These are phyloP conservation scores for Nysson spinosus DNA, from an alignment of 2,888 invertebrate species.

Conservation along the genomic window DNA sequence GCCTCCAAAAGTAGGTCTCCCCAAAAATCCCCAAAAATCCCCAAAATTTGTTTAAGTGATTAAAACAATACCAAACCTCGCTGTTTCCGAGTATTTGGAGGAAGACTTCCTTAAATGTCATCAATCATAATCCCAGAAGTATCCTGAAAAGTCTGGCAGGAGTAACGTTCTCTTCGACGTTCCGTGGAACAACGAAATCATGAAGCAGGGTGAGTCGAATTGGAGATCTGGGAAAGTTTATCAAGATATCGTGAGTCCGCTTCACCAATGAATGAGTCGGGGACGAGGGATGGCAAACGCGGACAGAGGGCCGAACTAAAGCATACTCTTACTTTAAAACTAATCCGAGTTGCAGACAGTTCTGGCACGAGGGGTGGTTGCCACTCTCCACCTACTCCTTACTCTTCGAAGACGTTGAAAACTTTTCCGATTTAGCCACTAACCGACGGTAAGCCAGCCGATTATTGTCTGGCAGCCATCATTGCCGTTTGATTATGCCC, in stretches of 20 bases:
- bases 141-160: background rate
- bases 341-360: slow-evolving; percentile 53
- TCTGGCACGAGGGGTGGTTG: slow-evolving; percentile 28
- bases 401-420: slow-evolving; percentile 20
- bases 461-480: slow-evolving; percentile 47
- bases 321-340: slow-evolving; percentile 48
- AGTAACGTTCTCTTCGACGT: background rate
- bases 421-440: slow-evolving; percentile 55
- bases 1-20: too few relatives aligned
- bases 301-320: slow-evolving; percentile 22
- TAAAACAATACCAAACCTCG: too few relatives aligned
- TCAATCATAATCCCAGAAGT: too few relatives aligned
- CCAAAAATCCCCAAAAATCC: too few relatives aligned
- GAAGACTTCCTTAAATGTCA: too few relatives aligned
- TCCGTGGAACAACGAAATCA: background rate
- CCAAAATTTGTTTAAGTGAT: too few relatives aligned
- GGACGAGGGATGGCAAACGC: background rate
- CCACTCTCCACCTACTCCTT: background rate
- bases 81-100: too few relatives aligned
- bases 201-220: background rate
- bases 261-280: slow-evolving; percentile 14
- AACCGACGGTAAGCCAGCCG: slow-evolving; percentile 48
- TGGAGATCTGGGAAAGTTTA: slow-evolving; percentile 22
- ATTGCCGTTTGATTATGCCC: slow-evolving; percentile 39
- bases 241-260: slow-evolving; percentile 26